phyloP scores from a whole-genome alignment of 2,113 vertebrate species.

The Ailuropoda melanoleuca region DNA sequence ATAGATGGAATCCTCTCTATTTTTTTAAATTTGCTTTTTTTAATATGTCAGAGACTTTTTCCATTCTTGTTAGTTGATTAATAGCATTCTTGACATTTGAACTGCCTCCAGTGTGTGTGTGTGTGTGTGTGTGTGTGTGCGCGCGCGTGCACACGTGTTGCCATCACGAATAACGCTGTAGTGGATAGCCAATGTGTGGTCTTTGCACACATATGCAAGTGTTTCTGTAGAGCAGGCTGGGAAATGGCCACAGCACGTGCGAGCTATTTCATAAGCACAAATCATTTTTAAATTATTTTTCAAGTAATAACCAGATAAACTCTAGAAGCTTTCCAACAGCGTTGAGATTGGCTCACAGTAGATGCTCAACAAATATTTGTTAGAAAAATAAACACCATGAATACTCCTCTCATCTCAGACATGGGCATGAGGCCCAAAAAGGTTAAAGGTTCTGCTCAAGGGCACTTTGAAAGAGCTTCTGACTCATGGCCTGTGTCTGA shows the following conservation, averaged over 20 bases:
- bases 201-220: neutral
- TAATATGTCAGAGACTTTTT: neutral
- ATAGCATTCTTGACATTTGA: neutral
- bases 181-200: neutral
- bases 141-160: neutral
- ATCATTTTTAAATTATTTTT: conserved; percentile 52
- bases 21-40: neutral
- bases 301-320: conserved; percentile 43
- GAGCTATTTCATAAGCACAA: conserved; percentile 1
- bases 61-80: neutral
- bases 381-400: neutral
- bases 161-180: neutral
- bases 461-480: conserved; percentile 27
- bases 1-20: neutral
- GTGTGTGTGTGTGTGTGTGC: neutral
- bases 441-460: conserved; percentile 2
- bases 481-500: conserved; percentile 10
- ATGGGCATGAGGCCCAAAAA: neutral
- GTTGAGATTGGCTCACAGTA: neutral
- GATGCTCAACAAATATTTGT: conserved; percentile 22
- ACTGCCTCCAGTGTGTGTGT: neutral
- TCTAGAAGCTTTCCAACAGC: neutral
- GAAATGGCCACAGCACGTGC: neutral
- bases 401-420: conserved; percentile 29
- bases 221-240: neutral